Evolutionary conservation across 1,140 invertebrate genomes (phyloP).

Genomic region (Microvelia longipes): DNA sequence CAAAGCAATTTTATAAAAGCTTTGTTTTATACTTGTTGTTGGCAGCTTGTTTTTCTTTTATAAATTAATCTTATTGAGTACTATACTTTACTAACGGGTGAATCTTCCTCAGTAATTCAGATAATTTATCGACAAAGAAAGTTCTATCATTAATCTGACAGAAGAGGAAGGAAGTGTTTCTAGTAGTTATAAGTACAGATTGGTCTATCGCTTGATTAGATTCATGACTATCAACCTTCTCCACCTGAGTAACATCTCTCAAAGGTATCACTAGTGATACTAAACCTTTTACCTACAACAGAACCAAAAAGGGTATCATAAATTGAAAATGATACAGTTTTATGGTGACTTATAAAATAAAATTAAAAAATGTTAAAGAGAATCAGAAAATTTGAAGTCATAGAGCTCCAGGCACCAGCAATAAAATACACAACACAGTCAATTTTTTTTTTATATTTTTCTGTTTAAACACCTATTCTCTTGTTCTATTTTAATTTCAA

Average conservation of each 20-base stretch:
- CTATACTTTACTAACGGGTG: slow-evolving; percentile 18
- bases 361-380: no score
- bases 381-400: no score
- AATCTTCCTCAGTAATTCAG: slow-evolving; percentile 58
- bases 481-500: no score
- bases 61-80: no score
- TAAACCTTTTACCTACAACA: slow-evolving; percentile 53
- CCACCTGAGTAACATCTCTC: slow-evolving; percentile 54
- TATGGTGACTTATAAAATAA: no score
- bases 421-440: no score
- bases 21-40: no score
- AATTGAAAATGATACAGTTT: neutral
- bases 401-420: no score
- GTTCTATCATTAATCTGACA: slow-evolving; percentile 74
- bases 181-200: slow-evolving; percentile 70
- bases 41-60: no score
- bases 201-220: slow-evolving; percentile 46
- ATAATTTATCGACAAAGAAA: slow-evolving; percentile 78
- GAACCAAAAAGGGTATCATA: slow-evolving; percentile 16
- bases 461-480: no score
- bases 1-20: no score
- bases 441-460: no score
- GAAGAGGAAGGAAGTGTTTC: slow-evolving; percentile 66
- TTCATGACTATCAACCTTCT: slow-evolving; percentile 51
- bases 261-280: slow-evolving; percentile 80